Evolutionary conservation across 2,888 invertebrate genomes (phyloP), one percentile per base, ranked within the genome.

Genomic region (Lepidochitona cinerea): DNA sequence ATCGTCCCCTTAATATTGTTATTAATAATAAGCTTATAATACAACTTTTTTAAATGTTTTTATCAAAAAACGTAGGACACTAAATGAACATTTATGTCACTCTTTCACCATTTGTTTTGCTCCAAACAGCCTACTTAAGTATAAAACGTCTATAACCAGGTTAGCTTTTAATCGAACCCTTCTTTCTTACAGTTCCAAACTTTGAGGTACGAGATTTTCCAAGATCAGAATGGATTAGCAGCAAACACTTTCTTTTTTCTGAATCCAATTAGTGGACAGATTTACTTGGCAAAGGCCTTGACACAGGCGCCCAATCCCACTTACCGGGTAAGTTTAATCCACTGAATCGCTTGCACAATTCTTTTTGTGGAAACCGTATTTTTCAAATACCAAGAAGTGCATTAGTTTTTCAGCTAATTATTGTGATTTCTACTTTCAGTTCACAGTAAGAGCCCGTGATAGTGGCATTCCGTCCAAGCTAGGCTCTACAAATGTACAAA

Each of bases 391-490:
- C n/a, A n/a, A n/a, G n/a, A n/a, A n/a, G n/a, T n/a, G n/a, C n/a
- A n/a, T n/a, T n/a, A n/a, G n/a, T n/a, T n/a, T n/a, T n/a, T n/a
- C n/a, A n/a, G n/a, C n/a, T n/a, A n/a, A n/a, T n/a, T n/a, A n/a
- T n/a, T n/a, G n/a, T n/a, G n/a, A n/a, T n/a, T n/a, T n/a, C n/a
- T n/a, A n/a, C 23, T 49, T 49, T 23, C 49, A 49, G 49, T 49
- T 49, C 7, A 49, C 49, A 23, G 84, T 89, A 26, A 77, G 78
- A 70, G 89, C 84, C 0, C 75, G 76, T 41, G 89, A 89, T 73
- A 79, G 84, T 74, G 81, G 85, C 5, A 69, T 76, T 3, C 85
- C 83, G 68, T 72, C 23, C 59, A 23, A 29, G 32, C 14, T 26
- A 2, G 26, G 23, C 2, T 14, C 23, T 4, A 4, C 26, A 4